Evolutionary conservation across 2,888 invertebrate species (phyloP).

Genomic region (Eristalinus sepulchralis): DNA sequence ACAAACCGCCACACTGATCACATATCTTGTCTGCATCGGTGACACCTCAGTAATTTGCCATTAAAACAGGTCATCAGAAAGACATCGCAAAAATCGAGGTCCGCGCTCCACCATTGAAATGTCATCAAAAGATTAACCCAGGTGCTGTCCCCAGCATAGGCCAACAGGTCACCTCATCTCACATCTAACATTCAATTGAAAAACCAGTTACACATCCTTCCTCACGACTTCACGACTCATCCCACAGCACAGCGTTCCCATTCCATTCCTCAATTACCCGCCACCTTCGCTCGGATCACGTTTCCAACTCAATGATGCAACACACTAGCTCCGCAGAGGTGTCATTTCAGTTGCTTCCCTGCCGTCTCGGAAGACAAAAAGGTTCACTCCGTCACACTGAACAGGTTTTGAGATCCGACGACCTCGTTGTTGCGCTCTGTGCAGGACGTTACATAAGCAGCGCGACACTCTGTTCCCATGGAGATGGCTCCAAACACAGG

Average conservation of each 20-base stretch:
- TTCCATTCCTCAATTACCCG: constrained; percentile 50
- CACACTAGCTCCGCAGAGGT: constrained; percentile 13
- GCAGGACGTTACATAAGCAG: neutral
- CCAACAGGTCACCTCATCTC: constrained; percentile 49
- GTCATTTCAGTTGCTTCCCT: constrained; percentile 31
- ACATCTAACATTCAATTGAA: constrained; percentile 41
- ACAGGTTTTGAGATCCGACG: constrained; percentile 34
- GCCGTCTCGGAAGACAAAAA: neutral
- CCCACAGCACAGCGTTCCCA: constrained; percentile 20
- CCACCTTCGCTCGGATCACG: constrained; percentile 64
- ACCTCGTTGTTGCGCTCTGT: constrained; percentile 31
- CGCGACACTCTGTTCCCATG: neutral
- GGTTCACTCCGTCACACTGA: neutral
- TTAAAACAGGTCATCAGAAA: neutral
- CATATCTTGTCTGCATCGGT: neutral
- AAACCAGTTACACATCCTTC: constrained; percentile 29
- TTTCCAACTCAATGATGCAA: constrained; percentile 59
- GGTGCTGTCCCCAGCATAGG: constrained; percentile 27
- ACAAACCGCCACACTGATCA: too few relatives aligned
- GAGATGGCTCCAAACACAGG: neutral
- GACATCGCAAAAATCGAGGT: neutral
- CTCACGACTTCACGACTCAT: constrained; percentile 50
- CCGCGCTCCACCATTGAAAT: constrained; percentile 46
- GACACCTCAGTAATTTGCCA: neutral
- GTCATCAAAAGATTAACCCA: constrained; percentile 43